Evolutionary conservation across 1,140 invertebrate genomes (phyloP), one percentile per base, ranked within the genome.

Genomic region (Cyphomyrmex costatus): DNA sequence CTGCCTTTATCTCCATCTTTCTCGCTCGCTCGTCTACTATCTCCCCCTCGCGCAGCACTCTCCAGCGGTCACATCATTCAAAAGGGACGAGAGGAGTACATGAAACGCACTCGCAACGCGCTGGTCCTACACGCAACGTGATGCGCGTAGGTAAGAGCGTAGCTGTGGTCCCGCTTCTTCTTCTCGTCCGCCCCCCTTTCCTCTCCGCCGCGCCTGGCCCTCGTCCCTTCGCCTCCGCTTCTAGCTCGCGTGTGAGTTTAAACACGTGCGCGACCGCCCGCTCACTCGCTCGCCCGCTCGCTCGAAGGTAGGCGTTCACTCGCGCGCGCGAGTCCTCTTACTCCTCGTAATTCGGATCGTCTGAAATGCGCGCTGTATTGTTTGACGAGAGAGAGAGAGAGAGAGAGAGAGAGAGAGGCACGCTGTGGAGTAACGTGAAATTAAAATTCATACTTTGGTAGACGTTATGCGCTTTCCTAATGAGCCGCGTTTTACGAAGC

Each of bases 121-220:
- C 79, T 83, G 79, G 68, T 83, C 79, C 68, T 83, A 83, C 79
- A 83, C 79, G 53, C 79, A 71, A 83, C 79, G 79, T 83, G 79
- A 83, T 73, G 79, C 68, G 68, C 79, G 79, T 83, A 83, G 73
- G 82, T 77, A 85, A 85, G 49, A 85, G 49, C 49, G 71, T 76
- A 84, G 82, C n/a, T 65, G 27, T 33, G 19, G 56, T 53, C 82
- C 61, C 73, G 27, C 82, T 78, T 79, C 60, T 78, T 53, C 76
- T 58, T 53, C 80, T 46, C 49, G 6, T 83, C 77, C 14, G 53
- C 33, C 14, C 42, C 68, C 12, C 30, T 19, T 77, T 71, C 63
- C 46, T 46, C 12, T 36, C 24, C 33, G 0, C 14, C 71, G 12
- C 33, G 30, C 12, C 51, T 53, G n/a, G n/a, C 14, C 71, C n/a